A percentile compares a stretch with the other conserved stretches of the same genome.
Conservation (phyloP, 2,888 invertebrate species). For the Unio pictorum region DNA sequence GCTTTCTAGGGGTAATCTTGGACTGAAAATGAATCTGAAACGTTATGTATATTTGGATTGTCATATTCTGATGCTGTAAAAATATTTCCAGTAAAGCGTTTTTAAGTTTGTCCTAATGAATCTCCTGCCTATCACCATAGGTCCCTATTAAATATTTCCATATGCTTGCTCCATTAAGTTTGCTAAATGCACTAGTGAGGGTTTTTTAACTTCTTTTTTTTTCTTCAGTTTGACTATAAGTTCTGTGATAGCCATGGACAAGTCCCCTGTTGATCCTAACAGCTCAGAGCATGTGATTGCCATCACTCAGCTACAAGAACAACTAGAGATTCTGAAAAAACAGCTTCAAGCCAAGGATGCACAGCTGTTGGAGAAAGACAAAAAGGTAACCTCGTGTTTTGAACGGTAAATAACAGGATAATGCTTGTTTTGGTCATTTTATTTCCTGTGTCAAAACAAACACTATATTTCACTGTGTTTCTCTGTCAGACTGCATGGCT, state of each 20-base stretch:
- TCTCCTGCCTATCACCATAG: no score
- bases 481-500: no score
- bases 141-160: no score
- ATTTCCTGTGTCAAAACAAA: no score
- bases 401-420: no score
- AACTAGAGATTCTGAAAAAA: slow-evolving; percentile 92
- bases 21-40: not conserved
- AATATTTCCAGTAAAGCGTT: no score
- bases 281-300: slow-evolving; percentile 83
- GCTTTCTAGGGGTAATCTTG: no score
- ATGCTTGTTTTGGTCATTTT: no score
- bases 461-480: no score
- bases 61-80: not conserved
- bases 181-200: no score
- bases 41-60: not conserved
- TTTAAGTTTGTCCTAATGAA: not conserved
- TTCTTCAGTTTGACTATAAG: slow-evolving; percentile 3
- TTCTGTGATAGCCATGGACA: slow-evolving; percentile 30
- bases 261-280: slow-evolving; percentile 49
- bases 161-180: no score
- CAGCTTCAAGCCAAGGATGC: slow-evolving; percentile 88
- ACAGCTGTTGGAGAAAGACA: slow-evolving; percentile 89
- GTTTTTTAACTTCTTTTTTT: no score
- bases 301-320: slow-evolving; percentile 93
- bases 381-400: slow-evolving; percentile 78